Evolutionary conservation across 2,113 vertebrate species (phyloP), one percentile per base, ranked within the genome.

Genomic region (Urocynchramus pylzowi): DNA sequence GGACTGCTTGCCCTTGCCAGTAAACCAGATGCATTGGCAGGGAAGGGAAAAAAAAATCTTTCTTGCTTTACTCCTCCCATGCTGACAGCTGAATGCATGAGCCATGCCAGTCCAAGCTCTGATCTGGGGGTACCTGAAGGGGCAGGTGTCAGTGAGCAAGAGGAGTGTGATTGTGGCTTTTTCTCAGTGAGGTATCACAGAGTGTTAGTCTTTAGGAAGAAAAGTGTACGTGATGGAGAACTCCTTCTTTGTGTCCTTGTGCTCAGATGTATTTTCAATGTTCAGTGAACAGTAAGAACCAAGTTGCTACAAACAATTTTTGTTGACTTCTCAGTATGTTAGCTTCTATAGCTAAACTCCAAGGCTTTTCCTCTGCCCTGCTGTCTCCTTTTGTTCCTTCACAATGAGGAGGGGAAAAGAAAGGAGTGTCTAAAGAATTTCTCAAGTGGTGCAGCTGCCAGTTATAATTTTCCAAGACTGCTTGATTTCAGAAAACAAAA

Each of bases 1-100:
- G 33, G 50, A 79, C 57, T 88, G 78, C 50, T 95, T 95, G 18
- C 67, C 33, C 88, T 91, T 96, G 91, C 77, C 56, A 74, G 84
- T 54, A 90, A 87, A 76, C 52, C 75, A 91, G 60, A 89, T 91
- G 33, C 30, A 65, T 45, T 89, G 49, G 37, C 41, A 90, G 20
- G 33, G 70, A 78, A 75, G 39, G 54, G 78, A 87, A 73, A 49
- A 63, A 89, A 67, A 44, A 68, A 45, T 53, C 37, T 78, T 76
- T 23, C 77, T 86, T 96, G 68, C 44, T 95, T 93, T 71, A 50
- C 33, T 86, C 53, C 68, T 53, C 57, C 28, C 26, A 37, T 76
- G 59, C 67, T 95, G 85, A 26, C n/a, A 92, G 56, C 21, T 93
- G 54, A 89, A 70, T 24, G 47, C 28, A 31, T 0, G 8, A 71